Evolutionary conservation across 2,113 vertebrate species (phyloP), one percentile per base, ranked within the genome.

Genomic region (Petrocephalus zakoni): DNA sequence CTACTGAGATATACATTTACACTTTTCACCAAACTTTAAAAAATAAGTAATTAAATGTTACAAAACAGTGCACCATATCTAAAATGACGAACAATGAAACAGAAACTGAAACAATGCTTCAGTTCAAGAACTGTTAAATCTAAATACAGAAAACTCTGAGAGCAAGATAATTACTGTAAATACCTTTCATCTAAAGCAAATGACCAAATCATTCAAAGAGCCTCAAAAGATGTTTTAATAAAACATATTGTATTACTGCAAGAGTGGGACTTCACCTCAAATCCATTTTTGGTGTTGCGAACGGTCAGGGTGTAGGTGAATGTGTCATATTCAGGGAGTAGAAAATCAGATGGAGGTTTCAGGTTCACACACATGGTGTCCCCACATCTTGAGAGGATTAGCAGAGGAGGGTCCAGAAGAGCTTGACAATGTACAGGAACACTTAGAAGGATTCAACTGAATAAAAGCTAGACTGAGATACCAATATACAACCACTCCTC

Each of bases 381-480:
- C n/a, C 21, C 72, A 52, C 22, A 56, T 8, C 34, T 29, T 2
- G 7, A 22, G 9, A 88, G 19, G 9, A 34, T 46, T 7, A 88
- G 6, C 21, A n/a, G 78, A 51, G 87, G 87, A 56, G 87, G 87
- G 68, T 88, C 87, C 72, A 88, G 19, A 46, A 22, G 2, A 13
- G 72, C 87, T 88, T 15, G 5, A 37, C 64, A 8, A 42, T 4
- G 2, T 11, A 82, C 56, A 61, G 34, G 2, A 87, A 72, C 72
- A 78, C 19, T 75, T 37, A 75, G 68, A 5, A 75, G 34, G 17
- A 53, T 19, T 25, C 6, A 64, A 10, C 21, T 46, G 29, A 37
- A 58, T n/a, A 46, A 46, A 64, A 2, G 17, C 37, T 37, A 61
- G 15, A 34, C 21, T 25, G 15, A 86, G 8, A 55, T 58, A 68